Evolutionary conservation across 2,113 vertebrate species (phyloP).

Genomic region (Canis aureus): DNA sequence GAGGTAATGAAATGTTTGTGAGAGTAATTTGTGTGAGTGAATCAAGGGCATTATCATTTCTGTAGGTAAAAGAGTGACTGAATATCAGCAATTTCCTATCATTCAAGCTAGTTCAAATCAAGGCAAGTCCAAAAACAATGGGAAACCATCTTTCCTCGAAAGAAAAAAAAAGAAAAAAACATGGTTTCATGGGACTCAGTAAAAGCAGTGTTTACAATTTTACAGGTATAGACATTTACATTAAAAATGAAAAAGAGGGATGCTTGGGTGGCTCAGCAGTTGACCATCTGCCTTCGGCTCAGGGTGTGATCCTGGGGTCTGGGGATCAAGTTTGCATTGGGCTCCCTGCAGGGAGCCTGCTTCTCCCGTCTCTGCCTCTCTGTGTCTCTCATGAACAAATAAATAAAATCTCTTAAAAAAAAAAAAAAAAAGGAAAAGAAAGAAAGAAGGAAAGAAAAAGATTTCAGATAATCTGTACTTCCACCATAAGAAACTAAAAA

Average conservation of each 20-base stretch:
- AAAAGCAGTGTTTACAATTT: not conserved
- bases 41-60: not conserved
- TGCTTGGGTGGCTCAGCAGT: no score
- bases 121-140: constrained; percentile 38
- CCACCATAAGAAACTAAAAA: not conserved
- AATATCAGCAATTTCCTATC: constrained; percentile 39
- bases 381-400: no score
- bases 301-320: no score
- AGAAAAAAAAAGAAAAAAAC: not conserved
- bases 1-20: not conserved
- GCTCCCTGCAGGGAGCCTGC: no score
- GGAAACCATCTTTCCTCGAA: not conserved
- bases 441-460: not conserved
- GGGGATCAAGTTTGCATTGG: no score
- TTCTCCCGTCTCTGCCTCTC: no score
- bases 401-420: no score
- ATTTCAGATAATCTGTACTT: not conserved
- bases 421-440: no score
- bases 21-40: not conserved
- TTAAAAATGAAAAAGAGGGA: constrained; percentile 1
- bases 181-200: not conserved
- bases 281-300: no score
- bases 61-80: constrained; percentile 16
- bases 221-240: constrained; percentile 1
- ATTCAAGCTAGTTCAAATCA: constrained; percentile 55